Evolutionary conservation across 2,113 vertebrate species (phyloP), one percentile per base, ranked within the genome.

Genomic region (Opisthocomus hoazin): DNA sequence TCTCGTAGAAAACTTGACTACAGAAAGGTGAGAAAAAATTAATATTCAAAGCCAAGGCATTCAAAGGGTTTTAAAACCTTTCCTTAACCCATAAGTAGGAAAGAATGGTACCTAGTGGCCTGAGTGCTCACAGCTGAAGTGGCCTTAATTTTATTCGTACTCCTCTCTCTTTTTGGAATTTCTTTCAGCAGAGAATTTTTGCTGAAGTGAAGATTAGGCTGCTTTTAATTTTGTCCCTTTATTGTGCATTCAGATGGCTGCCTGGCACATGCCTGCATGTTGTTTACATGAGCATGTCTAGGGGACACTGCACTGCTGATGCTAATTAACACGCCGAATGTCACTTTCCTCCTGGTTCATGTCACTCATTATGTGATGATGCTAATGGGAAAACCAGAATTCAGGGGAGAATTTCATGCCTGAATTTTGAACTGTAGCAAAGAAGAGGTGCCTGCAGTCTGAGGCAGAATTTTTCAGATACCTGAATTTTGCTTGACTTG

Each of bases 231-330:
- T 51, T 46, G 1, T 26, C 16, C 37, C 13, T 24, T 36, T 32
- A 6, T 41, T 74, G 57, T 53, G 57, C 45, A 15, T 71, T 84
- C 63, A 58, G 41, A 30, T 1, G 7, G 32, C 65, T 74, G 76
- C 70, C 45, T 65, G 65, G 20, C 39, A 34, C 0, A 0, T 69
- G 50, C 58, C 74, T 15, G 15, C 1, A 1, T 23, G 80, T 78
- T 79, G 74, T 51, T 85, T 64, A 32, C 70, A 30, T 0, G 8
- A 60, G 65, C 73, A 24, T 26, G 61, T 32, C 30, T 54, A 73
- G 54, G 83, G 83, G 50, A 57, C 4, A 4, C 43, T n/a, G 48
- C 23, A 3, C 36, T 3, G 4, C 30, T 39, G 75, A 32, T 41
- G 54, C 32, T 64, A 8, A 65, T 61, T 13, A 61, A 57, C 63